Percentiles rank a stretch among this genome's conserved stretches.
Evolutionary conservation across 2,113 vertebrate species (phyloP).

Genomic region (Tamias sibiricus): DNA sequence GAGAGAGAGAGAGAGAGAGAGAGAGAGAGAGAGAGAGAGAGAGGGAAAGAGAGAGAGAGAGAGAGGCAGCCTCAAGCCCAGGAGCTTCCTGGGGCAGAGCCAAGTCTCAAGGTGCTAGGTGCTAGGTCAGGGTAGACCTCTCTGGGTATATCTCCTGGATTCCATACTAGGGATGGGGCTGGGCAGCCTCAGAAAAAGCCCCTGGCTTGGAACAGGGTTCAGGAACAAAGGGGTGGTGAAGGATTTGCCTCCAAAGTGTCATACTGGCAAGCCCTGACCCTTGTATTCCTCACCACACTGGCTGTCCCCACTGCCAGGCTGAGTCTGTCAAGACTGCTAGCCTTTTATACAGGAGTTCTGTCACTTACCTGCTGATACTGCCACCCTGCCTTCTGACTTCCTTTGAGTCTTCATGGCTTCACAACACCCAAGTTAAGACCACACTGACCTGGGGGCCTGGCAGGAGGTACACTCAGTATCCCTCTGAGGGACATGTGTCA

Average conservation of each 20-base stretch:
- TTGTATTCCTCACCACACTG: too few species aligned
- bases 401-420: neutral
- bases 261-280: neutral
- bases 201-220: neutral
- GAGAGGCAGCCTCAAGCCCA: neutral
- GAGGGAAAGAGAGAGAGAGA: neutral
- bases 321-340: neutral
- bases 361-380: neutral
- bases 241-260: neutral
- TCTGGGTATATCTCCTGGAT: neutral
- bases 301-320: neutral
- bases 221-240: neutral
- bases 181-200: neutral
- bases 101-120: neutral
- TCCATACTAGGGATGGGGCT: neutral
- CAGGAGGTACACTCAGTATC: neutral
- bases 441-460: neutral
- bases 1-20: neutral
- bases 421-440: neutral
- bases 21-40: slow-evolving; percentile 5
- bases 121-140: neutral
- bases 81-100: neutral
- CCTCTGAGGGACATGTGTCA: neutral
- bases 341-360: neutral
- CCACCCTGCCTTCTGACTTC: neutral